phyloP scores from a whole-genome alignment of 2,113 vertebrate species.

The Oncorhynchus clarkii region DNA sequence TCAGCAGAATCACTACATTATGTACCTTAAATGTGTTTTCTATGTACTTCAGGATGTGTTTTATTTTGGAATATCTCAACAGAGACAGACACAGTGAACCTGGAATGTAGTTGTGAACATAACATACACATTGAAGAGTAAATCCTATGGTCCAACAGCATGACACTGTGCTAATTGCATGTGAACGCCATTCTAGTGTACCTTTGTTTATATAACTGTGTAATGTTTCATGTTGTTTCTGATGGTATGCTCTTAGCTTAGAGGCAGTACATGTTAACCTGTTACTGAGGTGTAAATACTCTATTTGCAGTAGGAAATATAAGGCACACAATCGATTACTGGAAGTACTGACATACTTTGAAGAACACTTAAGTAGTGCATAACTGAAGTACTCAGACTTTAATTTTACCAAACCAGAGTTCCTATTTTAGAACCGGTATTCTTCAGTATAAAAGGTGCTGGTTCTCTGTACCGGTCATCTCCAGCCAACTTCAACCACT shows the following conservation, averaged over 20 bases:
- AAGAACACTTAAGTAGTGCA: neutral
- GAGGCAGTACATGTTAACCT: conserved; percentile 61
- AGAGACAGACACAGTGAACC: conserved; percentile 34
- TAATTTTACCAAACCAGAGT: too few species aligned
- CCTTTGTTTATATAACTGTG: conserved; percentile 78
- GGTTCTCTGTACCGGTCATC: neutral
- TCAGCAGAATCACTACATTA: conserved; percentile 38
- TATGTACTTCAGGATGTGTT: conserved; percentile 14
- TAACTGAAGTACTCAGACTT: neutral
- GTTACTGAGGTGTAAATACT: conserved; percentile 82
- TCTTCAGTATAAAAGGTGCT: neutral
- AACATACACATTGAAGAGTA: conserved; percentile 60
- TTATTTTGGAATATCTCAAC: neutral
- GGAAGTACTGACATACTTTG: too few species aligned
- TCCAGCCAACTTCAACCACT: neutral
- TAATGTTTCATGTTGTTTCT: conserved; percentile 81
- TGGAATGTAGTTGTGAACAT: conserved; percentile 75
- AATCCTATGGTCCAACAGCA: conserved; percentile 41
- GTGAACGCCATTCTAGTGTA: conserved; percentile 82
- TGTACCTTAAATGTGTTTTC: neutral
- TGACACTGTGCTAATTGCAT: conserved; percentile 77
- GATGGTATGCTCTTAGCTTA: conserved; percentile 77
- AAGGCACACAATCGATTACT: conserved; percentile 56
- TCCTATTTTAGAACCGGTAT: too few species aligned
- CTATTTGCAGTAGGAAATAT: too few species aligned